Evolutionary conservation across 2,888 invertebrate species (phyloP).

Genomic region (Elgonia sp.): DNA sequence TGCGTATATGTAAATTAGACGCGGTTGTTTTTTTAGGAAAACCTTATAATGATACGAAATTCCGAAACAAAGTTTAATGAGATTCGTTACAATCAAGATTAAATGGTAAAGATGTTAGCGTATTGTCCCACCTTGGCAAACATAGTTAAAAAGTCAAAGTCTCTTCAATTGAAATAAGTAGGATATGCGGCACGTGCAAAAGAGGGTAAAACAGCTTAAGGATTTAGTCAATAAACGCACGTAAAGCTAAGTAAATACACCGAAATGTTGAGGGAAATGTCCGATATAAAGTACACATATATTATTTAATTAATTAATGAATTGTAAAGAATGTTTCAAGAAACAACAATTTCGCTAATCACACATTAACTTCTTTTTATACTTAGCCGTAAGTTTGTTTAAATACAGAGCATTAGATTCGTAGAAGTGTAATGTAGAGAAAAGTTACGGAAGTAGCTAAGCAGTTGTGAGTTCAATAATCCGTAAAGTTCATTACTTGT

Average conservation of each 20-base stretch:
- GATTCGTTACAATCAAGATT: constrained; percentile 5
- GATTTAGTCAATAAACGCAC: constrained; percentile 36
- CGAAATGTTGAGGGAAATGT: constrained; percentile 26
- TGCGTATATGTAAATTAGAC: no score
- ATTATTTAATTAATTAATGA: constrained; percentile 19
- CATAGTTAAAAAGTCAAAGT: constrained; percentile 18
- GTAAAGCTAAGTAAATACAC: constrained; percentile 35
- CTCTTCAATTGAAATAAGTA: constrained; percentile 20
- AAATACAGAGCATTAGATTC: constrained; percentile 26
- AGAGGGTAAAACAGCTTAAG: constrained; percentile 21
- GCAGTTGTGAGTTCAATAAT: constrained; percentile 21
- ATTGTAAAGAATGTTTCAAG: neutral
- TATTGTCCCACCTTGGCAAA: constrained; percentile 19
- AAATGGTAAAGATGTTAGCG: constrained; percentile 5
- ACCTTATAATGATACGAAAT: neutral
- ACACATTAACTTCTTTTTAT: constrained; percentile 4
- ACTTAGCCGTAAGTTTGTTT: constrained; percentile 1
- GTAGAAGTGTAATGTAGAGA: constrained; percentile 23
- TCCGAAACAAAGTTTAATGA: constrained; percentile 3
- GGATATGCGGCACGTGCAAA: constrained; percentile 11
- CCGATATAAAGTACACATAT: neutral
- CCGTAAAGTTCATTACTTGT: constrained; percentile 14
- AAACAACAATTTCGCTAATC: constrained; percentile 13
- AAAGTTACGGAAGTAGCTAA: constrained; percentile 13
- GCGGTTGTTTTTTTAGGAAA: no score